A percentile compares a stretch with the other conserved stretches of the same genome.
Evolutionary conservation across 2,797 vertebrate genomes (phyloP).

Genomic region (Sebastes minor): DNA sequence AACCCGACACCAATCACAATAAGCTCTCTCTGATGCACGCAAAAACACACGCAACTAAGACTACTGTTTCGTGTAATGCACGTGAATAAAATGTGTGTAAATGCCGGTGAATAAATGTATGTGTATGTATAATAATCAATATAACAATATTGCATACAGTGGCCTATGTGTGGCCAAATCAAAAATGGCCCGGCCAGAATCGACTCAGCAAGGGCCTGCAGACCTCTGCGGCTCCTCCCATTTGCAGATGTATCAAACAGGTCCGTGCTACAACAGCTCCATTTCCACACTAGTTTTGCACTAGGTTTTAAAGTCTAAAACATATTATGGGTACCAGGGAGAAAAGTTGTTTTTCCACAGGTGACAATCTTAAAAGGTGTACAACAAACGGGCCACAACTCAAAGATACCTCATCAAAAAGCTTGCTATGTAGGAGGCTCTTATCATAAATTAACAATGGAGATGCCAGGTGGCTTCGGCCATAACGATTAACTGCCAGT

Average conservation of each 20-base stretch:
- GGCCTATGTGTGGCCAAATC: background rate
- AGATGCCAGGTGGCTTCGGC: background rate
- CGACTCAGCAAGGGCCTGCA: background rate
- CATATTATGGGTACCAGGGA: background rate
- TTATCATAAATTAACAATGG: background rate
- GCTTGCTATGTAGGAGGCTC: background rate
- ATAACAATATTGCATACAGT: background rate
- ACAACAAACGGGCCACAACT: background rate
- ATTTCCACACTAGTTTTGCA: background rate
- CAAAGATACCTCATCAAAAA: background rate
- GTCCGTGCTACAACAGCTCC: background rate
- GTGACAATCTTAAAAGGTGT: background rate
- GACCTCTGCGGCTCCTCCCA: background rate
- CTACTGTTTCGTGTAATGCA: background rate
- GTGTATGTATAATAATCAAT: background rate
- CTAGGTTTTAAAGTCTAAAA: background rate
- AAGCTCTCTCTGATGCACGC: background rate
- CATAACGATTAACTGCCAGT: background rate
- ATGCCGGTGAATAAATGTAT: too few relatives aligned
- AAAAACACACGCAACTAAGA: background rate
- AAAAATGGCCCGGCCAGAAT: background rate
- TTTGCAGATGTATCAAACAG: slow-evolving; percentile 4
- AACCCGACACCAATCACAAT: background rate
- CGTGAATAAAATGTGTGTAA: background rate
- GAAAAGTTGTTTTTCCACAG: background rate